Base-by-base conservation (phyloP, 1,140 invertebrate species). In the Bombus terrestris region DNA sequence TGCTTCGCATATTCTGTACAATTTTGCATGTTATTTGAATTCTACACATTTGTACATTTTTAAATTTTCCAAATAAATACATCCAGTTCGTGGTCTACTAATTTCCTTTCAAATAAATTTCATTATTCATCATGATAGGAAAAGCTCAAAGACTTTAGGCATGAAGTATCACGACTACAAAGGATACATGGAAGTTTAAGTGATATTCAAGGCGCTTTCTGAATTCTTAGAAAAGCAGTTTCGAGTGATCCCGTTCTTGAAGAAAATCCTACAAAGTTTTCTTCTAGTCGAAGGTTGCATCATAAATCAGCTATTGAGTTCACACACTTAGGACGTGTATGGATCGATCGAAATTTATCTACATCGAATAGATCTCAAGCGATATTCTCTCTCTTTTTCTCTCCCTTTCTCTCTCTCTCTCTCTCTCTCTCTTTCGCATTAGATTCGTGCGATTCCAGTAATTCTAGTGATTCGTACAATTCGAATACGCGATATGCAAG, bases 401-500 rank as follows among this genome's bases (percentile, higher is more conserved):
- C 37, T 39, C 37, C 0, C 5, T 39, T 8, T 39, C 37, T 28
- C 8, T 28, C 57, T 28, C 57, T 28, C 10, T 59, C 25, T 28
- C 3, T 28, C 10, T 72, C 59, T 62, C 59, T 59, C 57, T 25
- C 9, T 28, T 72, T 22, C 77, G 83, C 64, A 62, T 39, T 68
- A 86, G 78, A 86, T 86, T 86, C 53, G 32, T 76, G 72, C 78
- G 79, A 86, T 74, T 53, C 79, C 32, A 86, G 53, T 43, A 81
- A 82, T 82, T 68, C 68, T 41, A 72, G 59, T n/a, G 79, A 73
- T 75, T 81, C 84, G 41, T 47, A 62, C 62, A 41, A 83, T 83
- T 83, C 72, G 72, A 83, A 41, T n/a, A 4, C 72, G 81, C 62
- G 62, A 83, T 62, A 69, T 77, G 43, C 35, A 66, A 83, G 81